Conservation (phyloP, 2,113 vertebrate genomes). For the Ariopsis seemanni region DNA sequence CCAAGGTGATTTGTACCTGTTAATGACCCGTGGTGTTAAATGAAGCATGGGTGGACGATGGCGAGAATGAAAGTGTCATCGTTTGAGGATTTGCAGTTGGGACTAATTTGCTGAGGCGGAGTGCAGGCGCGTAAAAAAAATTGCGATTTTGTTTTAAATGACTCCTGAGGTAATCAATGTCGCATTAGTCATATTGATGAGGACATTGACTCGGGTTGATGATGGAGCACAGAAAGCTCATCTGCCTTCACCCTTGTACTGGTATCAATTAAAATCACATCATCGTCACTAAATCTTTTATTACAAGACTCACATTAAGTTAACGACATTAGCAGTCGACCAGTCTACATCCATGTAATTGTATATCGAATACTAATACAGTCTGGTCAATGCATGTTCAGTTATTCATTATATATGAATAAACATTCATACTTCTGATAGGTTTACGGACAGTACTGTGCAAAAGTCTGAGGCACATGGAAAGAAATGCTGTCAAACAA, state of each 20-base stretch:
- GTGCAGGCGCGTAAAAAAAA: neutral
- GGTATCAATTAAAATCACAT: constrained; percentile 48
- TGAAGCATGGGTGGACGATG: constrained; percentile 38
- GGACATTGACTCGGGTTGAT: constrained; percentile 15
- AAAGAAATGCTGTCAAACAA: too few species aligned
- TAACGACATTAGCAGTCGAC: neutral
- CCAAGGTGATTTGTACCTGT: constrained; percentile 58
- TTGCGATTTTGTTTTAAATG: constrained; percentile 46
- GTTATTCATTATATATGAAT: too few species aligned
- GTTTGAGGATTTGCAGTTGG: constrained; percentile 30
- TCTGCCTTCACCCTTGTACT: constrained; percentile 21
- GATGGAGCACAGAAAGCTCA: constrained; percentile 44
- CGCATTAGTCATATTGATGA: constrained; percentile 56
- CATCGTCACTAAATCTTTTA: constrained; percentile 30
- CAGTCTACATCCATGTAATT: neutral
- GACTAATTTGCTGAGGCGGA: constrained; percentile 23
- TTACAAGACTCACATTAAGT: constrained; percentile 16
- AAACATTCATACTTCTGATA: too few species aligned
- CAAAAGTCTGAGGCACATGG: too few species aligned
- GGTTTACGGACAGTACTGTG: too few species aligned
- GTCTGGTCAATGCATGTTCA: neutral
- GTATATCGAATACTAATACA: neutral
- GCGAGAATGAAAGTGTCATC: constrained; percentile 46
- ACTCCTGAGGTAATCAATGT: constrained; percentile 40
- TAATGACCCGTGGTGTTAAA: constrained; percentile 63